Base-by-base conservation (phyloP, 1,140 invertebrate species). In the Dendroctonus ponderosae region DNA sequence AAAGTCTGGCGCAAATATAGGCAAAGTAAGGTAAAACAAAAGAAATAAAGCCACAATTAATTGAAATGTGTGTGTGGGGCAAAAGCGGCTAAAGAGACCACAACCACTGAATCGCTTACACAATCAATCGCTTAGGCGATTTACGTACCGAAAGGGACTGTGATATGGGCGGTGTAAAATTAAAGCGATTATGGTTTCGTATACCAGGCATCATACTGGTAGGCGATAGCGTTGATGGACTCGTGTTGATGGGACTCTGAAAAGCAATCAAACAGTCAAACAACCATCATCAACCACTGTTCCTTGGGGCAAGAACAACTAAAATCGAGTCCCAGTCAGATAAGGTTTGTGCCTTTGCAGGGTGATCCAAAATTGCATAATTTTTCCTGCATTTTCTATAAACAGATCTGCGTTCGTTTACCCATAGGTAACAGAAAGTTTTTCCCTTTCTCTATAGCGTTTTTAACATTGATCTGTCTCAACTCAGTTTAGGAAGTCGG, bases 181-280 rank as follows among this genome's bases (percentile, higher is more conserved):
- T 76, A 75, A 79, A 77, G 66, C 72, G 75, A 67, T 72, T 71
- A 51, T 72, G 74, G 12, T 69, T 72, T 71, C 77, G 68, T 12
- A 74, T 67, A 11, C 73, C 75, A 43, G 74, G 71, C 46, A 74
- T 76, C 53, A 78, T 71, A 67, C 76, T 79, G 71, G 87, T 88
- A 51, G 90, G 90, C 71, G 89, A 91, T 76, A 91, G 81, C 70
- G 86, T 88, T 72, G 87, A 83, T 72, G 87, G 86, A 80, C 85
- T 88, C 76, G 84, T 83, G 78, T 84, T 86, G 80, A 87, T 80
- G 74, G 86, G 86, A 82, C 86, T 88, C 87, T 89, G 80, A 70
- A 84, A 85, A 67, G 1, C 26, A 26, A 26, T 26, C 26, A 26
- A 26, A 26, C 26, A 26, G 26, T 26, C 26, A 26, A 26, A 26